Evolutionary conservation across 1,140 invertebrate genomes (phyloP).

Genomic region (Planococcus citri): DNA sequence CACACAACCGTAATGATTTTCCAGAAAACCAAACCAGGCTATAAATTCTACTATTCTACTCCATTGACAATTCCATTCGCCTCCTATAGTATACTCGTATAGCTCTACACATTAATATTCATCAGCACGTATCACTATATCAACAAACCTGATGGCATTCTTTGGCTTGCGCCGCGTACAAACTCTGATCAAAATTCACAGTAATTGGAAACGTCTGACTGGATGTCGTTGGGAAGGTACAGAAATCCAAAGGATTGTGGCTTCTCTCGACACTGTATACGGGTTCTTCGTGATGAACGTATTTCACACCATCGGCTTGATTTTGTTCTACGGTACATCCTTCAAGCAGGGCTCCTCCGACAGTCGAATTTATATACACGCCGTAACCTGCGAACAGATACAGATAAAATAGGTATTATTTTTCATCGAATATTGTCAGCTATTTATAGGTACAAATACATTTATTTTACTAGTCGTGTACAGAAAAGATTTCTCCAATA

Average conservation of each 20-base stretch:
- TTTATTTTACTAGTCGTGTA: too few relatives aligned
- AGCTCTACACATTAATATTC: too few relatives aligned
- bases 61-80: too few relatives aligned
- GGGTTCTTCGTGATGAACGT: slow-evolving; percentile 56
- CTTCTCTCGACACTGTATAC: neutral
- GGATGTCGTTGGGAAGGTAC: slow-evolving; percentile 56
- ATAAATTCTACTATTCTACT: too few relatives aligned
- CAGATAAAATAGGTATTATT: too few relatives aligned
- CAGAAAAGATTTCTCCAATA: too few relatives aligned
- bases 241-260: slow-evolving; percentile 45
- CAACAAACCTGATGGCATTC: slow-evolving; percentile 51
- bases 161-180: slow-evolving; percentile 43
- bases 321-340: slow-evolving; percentile 65
- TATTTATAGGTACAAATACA: too few relatives aligned
- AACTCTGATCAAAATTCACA: slow-evolving; percentile 59
- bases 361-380: slow-evolving; percentile 75
- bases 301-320: slow-evolving; percentile 73
- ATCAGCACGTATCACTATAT: too few relatives aligned
- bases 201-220: slow-evolving; percentile 71
- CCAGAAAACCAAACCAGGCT: too few relatives aligned
- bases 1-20: too few relatives aligned
- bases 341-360: slow-evolving; percentile 56
- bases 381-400: slow-evolving; percentile 65
- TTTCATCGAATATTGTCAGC: too few relatives aligned
- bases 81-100: too few relatives aligned